Evolutionary conservation across 2,113 vertebrate genomes (phyloP).

Genomic region (Pelvicachromis taeniatus): DNA sequence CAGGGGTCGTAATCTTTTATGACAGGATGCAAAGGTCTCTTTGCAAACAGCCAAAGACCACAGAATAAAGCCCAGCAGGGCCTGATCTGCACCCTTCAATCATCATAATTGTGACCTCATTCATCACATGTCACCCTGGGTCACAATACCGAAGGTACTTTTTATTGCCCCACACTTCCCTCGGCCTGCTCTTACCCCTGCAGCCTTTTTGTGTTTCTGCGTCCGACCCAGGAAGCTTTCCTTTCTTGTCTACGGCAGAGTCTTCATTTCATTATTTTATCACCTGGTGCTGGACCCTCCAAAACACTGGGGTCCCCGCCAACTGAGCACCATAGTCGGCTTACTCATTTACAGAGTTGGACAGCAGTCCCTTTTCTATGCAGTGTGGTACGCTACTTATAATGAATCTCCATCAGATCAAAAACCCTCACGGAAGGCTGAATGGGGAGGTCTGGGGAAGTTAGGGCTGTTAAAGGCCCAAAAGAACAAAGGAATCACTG

Average conservation of each 20-base stretch:
- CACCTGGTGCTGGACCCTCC: slow-evolving; percentile 72
- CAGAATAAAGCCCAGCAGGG: slow-evolving; percentile 86
- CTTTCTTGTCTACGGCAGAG: slow-evolving; percentile 72
- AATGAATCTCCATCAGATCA: slow-evolving; percentile 53
- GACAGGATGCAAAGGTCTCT: slow-evolving; percentile 85
- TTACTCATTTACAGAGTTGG: slow-evolving; percentile 78
- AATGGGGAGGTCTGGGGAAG: slow-evolving; percentile 56
- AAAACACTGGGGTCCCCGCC: slow-evolving; percentile 53
- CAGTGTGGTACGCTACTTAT: slow-evolving; percentile 29
- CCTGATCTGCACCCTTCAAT: slow-evolving; percentile 81
- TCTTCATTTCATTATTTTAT: slow-evolving; percentile 79
- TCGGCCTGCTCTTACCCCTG: slow-evolving; percentile 70
- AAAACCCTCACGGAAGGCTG: slow-evolving; percentile 38
- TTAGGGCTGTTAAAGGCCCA: slow-evolving; percentile 44
- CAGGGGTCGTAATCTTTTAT: slow-evolving; percentile 87
- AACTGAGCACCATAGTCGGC: slow-evolving; percentile 50
- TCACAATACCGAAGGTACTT: slow-evolving; percentile 80
- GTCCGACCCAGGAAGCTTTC: slow-evolving; percentile 77
- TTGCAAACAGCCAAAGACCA: slow-evolving; percentile 84
- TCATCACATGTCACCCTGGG: slow-evolving; percentile 79
- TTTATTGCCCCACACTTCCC: slow-evolving; percentile 85
- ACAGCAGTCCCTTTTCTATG: slow-evolving; percentile 53
- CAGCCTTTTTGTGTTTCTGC: slow-evolving; percentile 75
- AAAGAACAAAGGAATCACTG: slow-evolving; percentile 45
- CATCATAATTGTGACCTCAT: slow-evolving; percentile 79